Evolutionary conservation across 2,888 invertebrate genomes (phyloP), one percentile per base, ranked within the genome.

Genomic region (Eudasyphora cyanicolor): DNA sequence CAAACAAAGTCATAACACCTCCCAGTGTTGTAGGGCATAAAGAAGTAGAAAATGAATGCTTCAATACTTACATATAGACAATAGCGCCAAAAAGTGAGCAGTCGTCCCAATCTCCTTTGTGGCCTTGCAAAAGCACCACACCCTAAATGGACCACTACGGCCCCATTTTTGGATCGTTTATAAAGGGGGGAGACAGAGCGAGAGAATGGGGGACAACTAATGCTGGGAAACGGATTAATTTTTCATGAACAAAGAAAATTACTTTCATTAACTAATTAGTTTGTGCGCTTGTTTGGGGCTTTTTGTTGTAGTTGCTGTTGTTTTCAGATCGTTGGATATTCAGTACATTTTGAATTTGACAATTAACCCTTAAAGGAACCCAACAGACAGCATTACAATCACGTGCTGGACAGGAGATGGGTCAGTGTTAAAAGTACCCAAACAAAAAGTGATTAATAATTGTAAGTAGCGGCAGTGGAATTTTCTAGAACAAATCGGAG

Each of bases 231-330:
- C 62, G 78, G 79, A 77, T 81, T 81, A 82, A 82, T 82, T 85
- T 82, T 78, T 79, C 67, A 77, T 79, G 84, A 84, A 81, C 82
- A 82, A 84, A 84, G 81, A 79, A 84, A 81, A 84, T 77, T 81
- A 81, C 82, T 81, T 82, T 84, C 84, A 84, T 85, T 85, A 85
- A 79, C 85, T 85, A 85, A 85, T 85, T 85, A 85, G 81, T 82
- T 85, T 85, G 54, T 77, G 49, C 69, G n/a, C n/a, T n/a, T 70
- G 79, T 42, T 19, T 74, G 35, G 38, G 42, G 24, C 45, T 73
- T 73, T 62, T n/a, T n/a, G n/a, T n/a, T n/a, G n/a, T n/a, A n/a
- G n/a, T n/a, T 62, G 35, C 35, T 38, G 32, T 76, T 75, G 67
- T 32, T 35, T 69, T 54, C 54, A n/a, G 17, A 35, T 64, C 64